These are phyloP conservation scores for Pocillopora verrucosa DNA, from an alignment of 64 coral and sea anemone species.

Conservation along the genomic window DNA sequence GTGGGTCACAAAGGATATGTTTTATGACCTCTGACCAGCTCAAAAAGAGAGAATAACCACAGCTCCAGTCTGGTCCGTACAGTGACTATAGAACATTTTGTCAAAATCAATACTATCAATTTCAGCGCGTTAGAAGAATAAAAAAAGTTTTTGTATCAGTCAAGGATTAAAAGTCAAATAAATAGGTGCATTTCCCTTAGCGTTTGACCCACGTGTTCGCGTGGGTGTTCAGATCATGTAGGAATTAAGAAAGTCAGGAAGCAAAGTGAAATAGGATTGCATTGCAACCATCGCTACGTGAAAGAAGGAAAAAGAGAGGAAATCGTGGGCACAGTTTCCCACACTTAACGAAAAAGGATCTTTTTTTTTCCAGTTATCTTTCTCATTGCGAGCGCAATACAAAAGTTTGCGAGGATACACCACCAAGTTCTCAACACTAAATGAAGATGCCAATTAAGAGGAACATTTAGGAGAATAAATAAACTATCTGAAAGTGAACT, in stretches of 20 bases:
- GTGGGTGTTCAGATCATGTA: neutral
- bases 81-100: no score
- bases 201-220: neutral
- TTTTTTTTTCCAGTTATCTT: neutral
- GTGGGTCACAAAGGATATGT: no score
- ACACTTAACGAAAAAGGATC: neutral
- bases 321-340: neutral
- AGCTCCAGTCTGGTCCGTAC: no score
- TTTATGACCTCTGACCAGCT: no score
- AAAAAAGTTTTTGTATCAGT: no score
- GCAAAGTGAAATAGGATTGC: neutral
- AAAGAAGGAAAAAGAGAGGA: neutral
- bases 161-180: neutral
- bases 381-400: neutral
- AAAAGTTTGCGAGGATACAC: neutral
- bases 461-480: neutral
- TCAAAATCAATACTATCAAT: no score
- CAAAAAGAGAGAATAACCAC: no score
- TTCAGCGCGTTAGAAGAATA: no score
- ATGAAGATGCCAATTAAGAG: neutral
- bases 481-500: neutral
- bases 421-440: neutral
- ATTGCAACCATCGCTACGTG: no score
- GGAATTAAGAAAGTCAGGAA: neutral
- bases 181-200: neutral